A percentile compares a stretch with the other conserved stretches of the same genome.
Evolutionary conservation across 2,888 invertebrate species (phyloP).

Genomic region (Congeria kusceri): DNA sequence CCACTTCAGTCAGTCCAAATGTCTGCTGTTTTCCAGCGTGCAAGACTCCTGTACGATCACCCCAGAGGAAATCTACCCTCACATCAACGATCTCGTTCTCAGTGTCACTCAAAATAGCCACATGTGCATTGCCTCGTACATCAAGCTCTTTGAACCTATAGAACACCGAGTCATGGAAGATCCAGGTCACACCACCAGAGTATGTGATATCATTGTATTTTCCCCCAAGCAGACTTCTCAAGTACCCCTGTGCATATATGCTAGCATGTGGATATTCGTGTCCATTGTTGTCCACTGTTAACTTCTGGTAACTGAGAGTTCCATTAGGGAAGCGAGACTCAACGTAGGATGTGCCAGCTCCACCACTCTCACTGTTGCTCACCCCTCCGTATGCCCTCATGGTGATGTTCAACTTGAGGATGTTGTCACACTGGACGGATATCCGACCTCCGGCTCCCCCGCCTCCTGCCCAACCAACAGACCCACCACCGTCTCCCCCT

Average conservation of each 20-base stretch:
- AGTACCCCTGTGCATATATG: slow-evolving; percentile 37
- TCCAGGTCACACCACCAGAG: slow-evolving; percentile 76
- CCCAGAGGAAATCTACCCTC: slow-evolving; percentile 58
- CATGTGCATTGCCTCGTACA: slow-evolving; percentile 74
- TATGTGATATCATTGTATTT: slow-evolving; percentile 65
- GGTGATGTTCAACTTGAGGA: slow-evolving; percentile 73
- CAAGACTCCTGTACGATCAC: slow-evolving; percentile 74
- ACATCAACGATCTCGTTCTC: slow-evolving; percentile 51
- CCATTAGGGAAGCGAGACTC: slow-evolving; percentile 53
- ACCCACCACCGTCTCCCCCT: slow-evolving; percentile 67
- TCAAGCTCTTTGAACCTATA: slow-evolving; percentile 68
- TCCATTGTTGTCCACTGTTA: slow-evolving; percentile 72
- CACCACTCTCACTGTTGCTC: slow-evolving; percentile 71
- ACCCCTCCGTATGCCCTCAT: slow-evolving; percentile 69
- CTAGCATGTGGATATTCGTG: slow-evolving; percentile 67
- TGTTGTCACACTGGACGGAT: slow-evolving; percentile 67
- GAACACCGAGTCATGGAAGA: slow-evolving; percentile 54
- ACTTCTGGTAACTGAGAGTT: slow-evolving; percentile 44
- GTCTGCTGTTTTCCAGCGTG: slow-evolving; percentile 71
- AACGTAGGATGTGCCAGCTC: slow-evolving; percentile 74
- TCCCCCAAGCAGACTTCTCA: slow-evolving; percentile 70
- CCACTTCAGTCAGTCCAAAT: slow-evolving; percentile 66
- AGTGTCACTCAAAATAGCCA: slow-evolving; percentile 74
- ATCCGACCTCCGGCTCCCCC: slow-evolving; percentile 77
- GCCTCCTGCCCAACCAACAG: slow-evolving; percentile 67